Conservation (phyloP, 2,888 invertebrate genomes). For the Cheilosia impressa region DNA sequence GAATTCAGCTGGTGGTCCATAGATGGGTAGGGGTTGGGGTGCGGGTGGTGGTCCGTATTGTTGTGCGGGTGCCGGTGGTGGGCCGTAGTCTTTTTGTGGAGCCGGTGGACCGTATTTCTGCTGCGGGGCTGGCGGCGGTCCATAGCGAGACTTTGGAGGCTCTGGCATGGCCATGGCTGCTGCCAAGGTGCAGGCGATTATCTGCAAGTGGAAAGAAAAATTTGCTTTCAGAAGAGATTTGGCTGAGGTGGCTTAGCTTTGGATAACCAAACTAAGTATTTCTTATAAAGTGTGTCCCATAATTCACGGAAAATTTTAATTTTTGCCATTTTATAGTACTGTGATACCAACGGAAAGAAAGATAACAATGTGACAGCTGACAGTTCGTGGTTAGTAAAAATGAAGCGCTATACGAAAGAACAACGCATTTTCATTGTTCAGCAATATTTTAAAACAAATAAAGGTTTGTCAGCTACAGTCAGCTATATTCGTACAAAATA, state of each 20-base stretch:
- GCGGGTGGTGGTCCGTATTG: conserved; percentile 75
- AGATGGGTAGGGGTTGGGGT: conserved; percentile 80
- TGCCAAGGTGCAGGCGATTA: conserved; percentile 82
- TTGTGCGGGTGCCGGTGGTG: conserved; percentile 77
- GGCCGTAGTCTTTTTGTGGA: conserved; percentile 82
- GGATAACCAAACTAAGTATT: not conserved
- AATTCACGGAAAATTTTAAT: no score
- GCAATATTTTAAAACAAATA: no score
- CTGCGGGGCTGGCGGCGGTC: conserved; percentile 78
- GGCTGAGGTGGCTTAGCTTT: not conserved
- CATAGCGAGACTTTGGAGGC: conserved; percentile 81
- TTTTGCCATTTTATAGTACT: no score
- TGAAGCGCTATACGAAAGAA: no score
- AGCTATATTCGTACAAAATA: no score
- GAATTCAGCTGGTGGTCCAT: conserved; percentile 82
- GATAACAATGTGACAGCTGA: no score
- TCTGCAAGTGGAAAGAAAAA: conserved; percentile 42
- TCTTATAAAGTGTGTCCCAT: no score
- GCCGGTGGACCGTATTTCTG: conserved; percentile 78
- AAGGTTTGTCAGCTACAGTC: no score
- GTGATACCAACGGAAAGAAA: no score
- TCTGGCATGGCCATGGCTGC: conserved; percentile 83
- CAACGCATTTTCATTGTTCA: no score
- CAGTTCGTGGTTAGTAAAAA: no score
- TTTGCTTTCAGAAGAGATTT: not conserved